These are phyloP conservation scores for Herminia tarsipennalis DNA, from an alignment of 2,888 invertebrate species.

Conservation along the genomic window DNA sequence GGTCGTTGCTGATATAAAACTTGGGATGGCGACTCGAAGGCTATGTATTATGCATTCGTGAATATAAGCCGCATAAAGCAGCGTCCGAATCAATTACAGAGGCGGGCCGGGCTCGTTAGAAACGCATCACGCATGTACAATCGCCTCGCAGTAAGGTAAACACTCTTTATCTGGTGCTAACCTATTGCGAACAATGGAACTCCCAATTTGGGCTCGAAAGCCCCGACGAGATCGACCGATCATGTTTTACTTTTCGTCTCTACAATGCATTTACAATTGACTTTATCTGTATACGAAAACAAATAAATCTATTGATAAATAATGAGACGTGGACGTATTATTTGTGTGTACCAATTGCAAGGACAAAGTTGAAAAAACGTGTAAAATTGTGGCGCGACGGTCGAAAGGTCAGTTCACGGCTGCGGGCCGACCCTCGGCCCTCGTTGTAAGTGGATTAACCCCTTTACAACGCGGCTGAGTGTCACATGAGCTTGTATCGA, in stretches of 20 bases:
- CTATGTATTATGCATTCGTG: constrained; percentile 84
- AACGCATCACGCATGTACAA: constrained; percentile 85
- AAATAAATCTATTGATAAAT: constrained; percentile 38
- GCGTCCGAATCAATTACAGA: constrained; percentile 82
- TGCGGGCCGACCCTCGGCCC: constrained; percentile 65
- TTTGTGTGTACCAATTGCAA: constrained; percentile 31
- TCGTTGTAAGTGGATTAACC: constrained; percentile 76
- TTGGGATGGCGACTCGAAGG: constrained; percentile 56
- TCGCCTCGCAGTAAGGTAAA: constrained; percentile 74
- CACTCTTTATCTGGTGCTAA: constrained; percentile 81
- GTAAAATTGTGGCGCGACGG: constrained; percentile 46
- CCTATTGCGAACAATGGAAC: constrained; percentile 76
- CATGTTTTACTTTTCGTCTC: constrained; percentile 50
- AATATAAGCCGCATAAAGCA: constrained; percentile 82
- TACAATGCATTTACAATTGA: constrained; percentile 29
- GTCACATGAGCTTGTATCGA: constrained; percentile 49
- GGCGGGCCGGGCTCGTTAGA: constrained; percentile 79
- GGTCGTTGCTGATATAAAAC: constrained; percentile 60
- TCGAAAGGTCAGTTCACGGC: constrained; percentile 71
- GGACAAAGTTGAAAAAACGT: constrained; percentile 49
- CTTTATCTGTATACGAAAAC: constrained; percentile 33
- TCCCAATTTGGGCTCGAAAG: constrained; percentile 75
- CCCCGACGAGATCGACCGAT: constrained; percentile 57
- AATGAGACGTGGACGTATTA: constrained; percentile 20
- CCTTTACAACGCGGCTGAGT: constrained; percentile 68